These are phyloP conservation scores for Lophius americanus DNA, from an alignment of 2,797 vertebrate species.

Conservation along the genomic window DNA sequence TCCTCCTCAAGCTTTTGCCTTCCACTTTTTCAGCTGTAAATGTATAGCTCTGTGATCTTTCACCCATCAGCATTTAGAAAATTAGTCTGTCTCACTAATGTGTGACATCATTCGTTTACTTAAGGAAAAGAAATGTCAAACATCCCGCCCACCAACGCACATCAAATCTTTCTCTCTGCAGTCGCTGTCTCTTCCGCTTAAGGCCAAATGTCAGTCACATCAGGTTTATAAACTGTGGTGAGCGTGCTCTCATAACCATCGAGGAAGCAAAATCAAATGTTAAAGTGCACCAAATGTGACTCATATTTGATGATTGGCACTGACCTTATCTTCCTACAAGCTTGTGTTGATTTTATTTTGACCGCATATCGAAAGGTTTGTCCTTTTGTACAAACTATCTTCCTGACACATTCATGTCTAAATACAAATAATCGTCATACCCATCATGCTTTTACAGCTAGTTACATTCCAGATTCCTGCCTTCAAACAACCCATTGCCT, in stretches of 20 bases:
- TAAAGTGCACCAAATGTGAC: constrained; percentile 5
- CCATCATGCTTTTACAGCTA: constrained; percentile 8
- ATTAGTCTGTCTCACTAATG: no score
- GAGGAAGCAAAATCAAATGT: constrained; percentile 14
- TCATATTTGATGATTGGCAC: neutral
- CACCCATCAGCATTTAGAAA: neutral
- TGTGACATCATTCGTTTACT: constrained; percentile 20
- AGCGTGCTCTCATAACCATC: constrained; percentile 37
- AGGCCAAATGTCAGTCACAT: constrained; percentile 21
- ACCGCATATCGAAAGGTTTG: neutral
- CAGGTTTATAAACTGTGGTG: constrained; percentile 17
- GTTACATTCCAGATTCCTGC: constrained; percentile 19
- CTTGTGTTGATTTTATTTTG: constrained; percentile 2
- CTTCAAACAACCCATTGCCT: constrained; percentile 31
- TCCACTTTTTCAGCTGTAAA: constrained; percentile 5
- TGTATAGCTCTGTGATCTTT: constrained; percentile 7
- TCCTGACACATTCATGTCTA: constrained; percentile 18
- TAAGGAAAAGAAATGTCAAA: constrained; percentile 30
- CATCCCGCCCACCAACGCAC: constrained; percentile 9
- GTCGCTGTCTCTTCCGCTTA: constrained; percentile 6
- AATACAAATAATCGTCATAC: neutral
- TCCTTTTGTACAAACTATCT: neutral
- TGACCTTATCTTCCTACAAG: neutral
- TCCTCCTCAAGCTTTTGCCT: neutral
- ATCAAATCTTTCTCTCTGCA: neutral